phyloP scores from a whole-genome alignment of 2,113 vertebrate genomes.

The Mugil cephalus region DNA sequence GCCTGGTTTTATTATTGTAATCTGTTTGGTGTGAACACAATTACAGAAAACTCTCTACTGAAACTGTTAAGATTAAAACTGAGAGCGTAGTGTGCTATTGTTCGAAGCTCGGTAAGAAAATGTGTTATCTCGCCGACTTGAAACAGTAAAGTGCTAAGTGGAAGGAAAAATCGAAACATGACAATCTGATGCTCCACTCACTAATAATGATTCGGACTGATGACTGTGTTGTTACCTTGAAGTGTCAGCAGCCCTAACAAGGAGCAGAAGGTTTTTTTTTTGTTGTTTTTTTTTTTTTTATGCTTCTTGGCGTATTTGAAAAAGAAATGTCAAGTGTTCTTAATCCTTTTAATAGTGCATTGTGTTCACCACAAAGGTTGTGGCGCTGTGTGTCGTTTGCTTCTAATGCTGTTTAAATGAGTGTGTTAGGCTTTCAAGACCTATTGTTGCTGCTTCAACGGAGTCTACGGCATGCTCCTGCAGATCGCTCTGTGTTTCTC shows the following conservation, averaged over 20 bases:
- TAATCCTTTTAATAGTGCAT: neutral
- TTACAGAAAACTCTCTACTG: neutral
- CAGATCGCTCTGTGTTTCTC: slow-evolving; percentile 21
- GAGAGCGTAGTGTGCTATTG: neutral
- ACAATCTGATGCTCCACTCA: slow-evolving; percentile 1
- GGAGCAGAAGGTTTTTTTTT: neutral
- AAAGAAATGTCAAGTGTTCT: slow-evolving; percentile 4
- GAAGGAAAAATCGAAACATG: neutral
- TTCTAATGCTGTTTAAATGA: slow-evolving; percentile 3
- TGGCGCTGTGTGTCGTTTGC: neutral
- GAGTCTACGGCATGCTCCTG: slow-evolving; percentile 1
- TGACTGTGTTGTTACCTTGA: no score
- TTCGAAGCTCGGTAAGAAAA: neutral
- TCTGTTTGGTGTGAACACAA: neutral
- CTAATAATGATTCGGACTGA: no score
- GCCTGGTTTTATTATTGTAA: no score
- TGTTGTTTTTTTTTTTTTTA: slow-evolving; percentile 6
- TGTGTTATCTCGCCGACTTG: neutral
- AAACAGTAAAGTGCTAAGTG: neutral
- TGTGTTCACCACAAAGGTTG: slow-evolving; percentile 6
- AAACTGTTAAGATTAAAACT: neutral
- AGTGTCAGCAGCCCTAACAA: no score
- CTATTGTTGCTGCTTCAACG: slow-evolving; percentile 10
- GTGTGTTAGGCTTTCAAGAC: neutral
- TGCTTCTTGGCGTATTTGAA: neutral